Base-by-base conservation (phyloP, 2,888 invertebrate species). In the Leptinotarsa rubiginosa region DNA sequence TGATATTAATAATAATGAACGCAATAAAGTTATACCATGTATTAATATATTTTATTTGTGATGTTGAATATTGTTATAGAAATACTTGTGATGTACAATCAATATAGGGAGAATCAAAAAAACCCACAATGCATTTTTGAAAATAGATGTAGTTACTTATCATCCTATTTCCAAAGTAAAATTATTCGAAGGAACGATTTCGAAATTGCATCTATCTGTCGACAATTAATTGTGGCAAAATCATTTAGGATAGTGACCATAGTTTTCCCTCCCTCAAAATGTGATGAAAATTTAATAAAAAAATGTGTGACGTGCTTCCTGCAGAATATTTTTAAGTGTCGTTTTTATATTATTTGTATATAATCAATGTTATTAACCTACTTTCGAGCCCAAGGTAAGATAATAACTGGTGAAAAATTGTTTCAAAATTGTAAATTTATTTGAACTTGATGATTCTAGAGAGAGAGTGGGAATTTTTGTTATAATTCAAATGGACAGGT, bases 61-160 rank as follows among this genome's bases (percentile, higher is more conserved):
- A 79, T 76, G 78, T 79, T 81, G 78, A 78, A 75, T 71, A 68
- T 64, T 41, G 72, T 65, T 74, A 79, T 72, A 73, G 69, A 66
- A 73, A 78, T 78, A 80, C 73, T 70, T 83, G 84, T 84, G 84
- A 84, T 84, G 83, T 84, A 82, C 84, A 84, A 84, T 84, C 84
- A 83, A 80, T 81, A 76, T 79, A 82, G 79, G 80, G 82, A 79
- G 10, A 78, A 80, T 74, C 75, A 77, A 41, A 16, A 25, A 22
- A 25, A 4, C 13, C 2, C 65, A 65, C 16, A 65, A n/a, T 25
- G 18, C 15, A 25, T 64, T 31, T 25, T 31, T 64, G 31, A 41
- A 2, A 3, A 41, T 25, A 13, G 7, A 41, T 64, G 25, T 12
- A 41, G 0, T 3, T 18, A 62, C 1, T 62, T 10, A 15, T 25